phyloP scores from a whole-genome alignment of 1,140 invertebrate species.

The Cotesia typhae region DNA sequence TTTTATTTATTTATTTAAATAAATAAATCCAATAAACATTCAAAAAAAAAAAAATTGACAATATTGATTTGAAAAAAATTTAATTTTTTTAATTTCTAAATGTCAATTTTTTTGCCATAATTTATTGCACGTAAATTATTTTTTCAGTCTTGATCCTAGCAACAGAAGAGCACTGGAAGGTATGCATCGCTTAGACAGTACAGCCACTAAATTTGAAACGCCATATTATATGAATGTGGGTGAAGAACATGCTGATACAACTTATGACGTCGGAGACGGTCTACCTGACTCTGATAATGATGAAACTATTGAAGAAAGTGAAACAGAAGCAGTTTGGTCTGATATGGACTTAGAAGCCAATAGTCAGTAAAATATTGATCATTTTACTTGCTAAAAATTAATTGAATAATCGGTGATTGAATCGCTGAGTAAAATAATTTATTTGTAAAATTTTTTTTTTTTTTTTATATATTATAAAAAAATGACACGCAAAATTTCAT shows the following conservation, averaged over 20 bases:
- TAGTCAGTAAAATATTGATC: conserved; percentile 54
- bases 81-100: too few species aligned
- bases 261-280: conserved; percentile 69
- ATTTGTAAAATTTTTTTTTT: too few species aligned
- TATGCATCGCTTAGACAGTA: conserved; percentile 73
- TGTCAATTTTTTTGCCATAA: too few species aligned
- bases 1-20: too few species aligned
- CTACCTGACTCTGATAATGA: conserved; percentile 64
- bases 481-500: too few species aligned
- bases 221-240: conserved; percentile 67
- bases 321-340: conserved; percentile 71
- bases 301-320: conserved; percentile 69
- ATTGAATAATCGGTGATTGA: too few species aligned
- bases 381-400: too few species aligned
- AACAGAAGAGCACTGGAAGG: conserved; percentile 76
- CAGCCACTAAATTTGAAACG: conserved; percentile 66
- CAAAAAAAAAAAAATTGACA: too few species aligned
- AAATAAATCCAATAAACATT: too few species aligned
- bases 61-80: too few species aligned
- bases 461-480: too few species aligned
- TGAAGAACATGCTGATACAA: conserved; percentile 68
- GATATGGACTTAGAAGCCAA: conserved; percentile 69
- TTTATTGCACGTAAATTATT: conserved; percentile 30
- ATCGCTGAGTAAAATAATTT: too few species aligned
- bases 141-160: conserved; percentile 72